Percentiles rank a stretch among this genome's conserved stretches.
phyloP scores from a whole-genome alignment of 2,797 vertebrate species.

The Centropyge bicolor region DNA sequence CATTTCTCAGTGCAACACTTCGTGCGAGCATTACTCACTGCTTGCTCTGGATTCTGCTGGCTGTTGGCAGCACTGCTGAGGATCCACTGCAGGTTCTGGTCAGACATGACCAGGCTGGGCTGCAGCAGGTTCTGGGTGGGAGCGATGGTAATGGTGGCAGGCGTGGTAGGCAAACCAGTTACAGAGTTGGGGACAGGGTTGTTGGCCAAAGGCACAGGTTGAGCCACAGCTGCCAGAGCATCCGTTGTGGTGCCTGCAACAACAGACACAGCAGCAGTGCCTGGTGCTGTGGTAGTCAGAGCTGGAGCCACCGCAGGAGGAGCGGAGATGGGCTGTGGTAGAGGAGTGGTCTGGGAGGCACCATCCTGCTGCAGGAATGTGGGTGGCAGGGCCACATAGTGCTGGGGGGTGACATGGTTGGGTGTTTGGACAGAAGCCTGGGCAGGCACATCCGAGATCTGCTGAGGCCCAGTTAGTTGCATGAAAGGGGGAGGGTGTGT shows the following conservation, averaged over 20 bases:
- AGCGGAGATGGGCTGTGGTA: slow-evolving; percentile 78
- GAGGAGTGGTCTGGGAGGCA: slow-evolving; percentile 77
- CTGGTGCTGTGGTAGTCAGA: slow-evolving; percentile 51
- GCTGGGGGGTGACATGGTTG: slow-evolving; percentile 86
- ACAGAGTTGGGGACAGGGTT: slow-evolving; percentile 78
- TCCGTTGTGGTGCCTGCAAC: slow-evolving; percentile 57
- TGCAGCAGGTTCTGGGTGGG: slow-evolving; percentile 92
- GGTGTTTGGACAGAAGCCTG: slow-evolving; percentile 85
- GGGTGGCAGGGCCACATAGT: slow-evolving; percentile 87
- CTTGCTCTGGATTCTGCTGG: slow-evolving; percentile 91
- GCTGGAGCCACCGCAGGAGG: slow-evolving; percentile 55
- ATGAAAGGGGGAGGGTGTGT: slow-evolving; percentile 80
- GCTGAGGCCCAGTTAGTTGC: slow-evolving; percentile 82
- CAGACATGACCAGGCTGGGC: slow-evolving; percentile 95
- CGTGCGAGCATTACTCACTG: slow-evolving; percentile 84
- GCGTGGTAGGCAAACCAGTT: slow-evolving; percentile 58
- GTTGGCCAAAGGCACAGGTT: slow-evolving; percentile 89
- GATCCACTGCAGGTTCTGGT: slow-evolving; percentile 98
- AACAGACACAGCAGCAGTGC: slow-evolving; percentile 51
- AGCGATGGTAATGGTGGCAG: slow-evolving; percentile 89
- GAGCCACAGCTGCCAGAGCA: slow-evolving; percentile 71
- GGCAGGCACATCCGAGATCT: slow-evolving; percentile 84
- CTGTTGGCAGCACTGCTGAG: slow-evolving; percentile 93
- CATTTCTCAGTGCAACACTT: not conserved
- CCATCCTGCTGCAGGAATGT: slow-evolving; percentile 88